Percentiles rank a stretch among this genome's conserved stretches.
Conservation (phyloP, 2,113 vertebrate genomes). For the Chitala chitala region DNA sequence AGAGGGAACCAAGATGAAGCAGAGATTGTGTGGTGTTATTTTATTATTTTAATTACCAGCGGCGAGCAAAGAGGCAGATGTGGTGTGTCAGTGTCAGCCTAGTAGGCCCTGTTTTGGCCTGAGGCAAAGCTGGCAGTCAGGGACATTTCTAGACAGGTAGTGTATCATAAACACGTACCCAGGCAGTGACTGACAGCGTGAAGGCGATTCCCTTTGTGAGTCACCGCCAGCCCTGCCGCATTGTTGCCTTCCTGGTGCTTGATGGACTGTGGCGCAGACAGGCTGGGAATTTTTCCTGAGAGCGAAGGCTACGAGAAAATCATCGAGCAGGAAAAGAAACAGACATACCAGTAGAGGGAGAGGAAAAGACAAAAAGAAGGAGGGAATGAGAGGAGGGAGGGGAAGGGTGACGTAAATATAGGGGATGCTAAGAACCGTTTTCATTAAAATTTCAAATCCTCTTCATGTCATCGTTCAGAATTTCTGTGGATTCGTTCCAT, state of each 20-base stretch:
- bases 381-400: neutral
- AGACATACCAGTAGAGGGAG: too few species aligned
- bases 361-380: neutral
- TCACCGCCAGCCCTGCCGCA: slow-evolving; percentile 38
- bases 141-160: slow-evolving; percentile 46
- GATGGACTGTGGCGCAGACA: slow-evolving; percentile 27
- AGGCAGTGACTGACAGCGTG: slow-evolving; percentile 40
- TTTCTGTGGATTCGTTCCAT: too few species aligned
- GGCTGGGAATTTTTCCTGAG: slow-evolving; percentile 37
- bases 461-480: neutral
- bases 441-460: slow-evolving; percentile 12
- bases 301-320: neutral
- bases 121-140: slow-evolving; percentile 49
- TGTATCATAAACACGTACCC: slow-evolving; percentile 42
- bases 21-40: neutral
- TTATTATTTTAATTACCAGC: slow-evolving; percentile 20
- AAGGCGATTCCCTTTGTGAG: slow-evolving; percentile 42
- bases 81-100: slow-evolving; percentile 38
- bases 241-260: slow-evolving; percentile 32
- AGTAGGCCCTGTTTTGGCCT: slow-evolving; percentile 59
- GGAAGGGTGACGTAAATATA: neutral
- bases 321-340: neutral
- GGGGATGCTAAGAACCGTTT: neutral
- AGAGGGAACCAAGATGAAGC: slow-evolving; percentile 1
- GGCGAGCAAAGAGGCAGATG: slow-evolving; percentile 24